phyloP scores from a whole-genome alignment of 2,797 vertebrate genomes.

The Coreius guichenoti region DNA sequence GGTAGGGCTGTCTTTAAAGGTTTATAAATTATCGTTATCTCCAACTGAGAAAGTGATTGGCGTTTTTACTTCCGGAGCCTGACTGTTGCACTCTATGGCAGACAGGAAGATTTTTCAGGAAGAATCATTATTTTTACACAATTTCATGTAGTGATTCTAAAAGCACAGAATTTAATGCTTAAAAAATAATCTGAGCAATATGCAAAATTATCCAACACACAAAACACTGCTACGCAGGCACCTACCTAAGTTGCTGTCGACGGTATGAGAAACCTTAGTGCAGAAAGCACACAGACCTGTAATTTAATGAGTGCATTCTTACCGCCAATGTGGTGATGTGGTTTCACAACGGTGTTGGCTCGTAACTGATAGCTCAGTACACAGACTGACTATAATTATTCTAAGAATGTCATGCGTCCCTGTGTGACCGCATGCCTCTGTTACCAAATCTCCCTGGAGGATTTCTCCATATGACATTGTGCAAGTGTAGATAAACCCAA shows the following conservation, averaged over 20 bases:
- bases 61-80: not conserved
- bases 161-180: not conserved
- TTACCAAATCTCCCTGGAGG: constrained; percentile 28
- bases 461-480: constrained; percentile 37
- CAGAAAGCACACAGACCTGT: constrained; percentile 30
- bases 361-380: constrained; percentile 62
- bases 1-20: not conserved
- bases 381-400: constrained; percentile 68
- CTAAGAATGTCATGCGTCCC: constrained; percentile 66
- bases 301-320: constrained; percentile 42
- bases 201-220: not conserved
- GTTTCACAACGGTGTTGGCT: constrained; percentile 50
- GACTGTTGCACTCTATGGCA: not conserved
- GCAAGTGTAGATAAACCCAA: constrained; percentile 43
- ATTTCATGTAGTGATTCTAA: not conserved
- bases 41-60: not conserved
- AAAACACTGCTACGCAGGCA: not conserved
- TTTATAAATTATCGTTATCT: not conserved
- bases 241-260: not conserved
- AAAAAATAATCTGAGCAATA: not conserved
- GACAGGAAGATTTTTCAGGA: not conserved
- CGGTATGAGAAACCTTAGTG: constrained; percentile 25
- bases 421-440: constrained; percentile 34
- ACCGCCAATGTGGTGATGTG: constrained; percentile 62
- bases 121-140: not conserved